Evolutionary conservation across 2,888 invertebrate genomes (phyloP).

Genomic region (Liposcelis brunnea): DNA sequence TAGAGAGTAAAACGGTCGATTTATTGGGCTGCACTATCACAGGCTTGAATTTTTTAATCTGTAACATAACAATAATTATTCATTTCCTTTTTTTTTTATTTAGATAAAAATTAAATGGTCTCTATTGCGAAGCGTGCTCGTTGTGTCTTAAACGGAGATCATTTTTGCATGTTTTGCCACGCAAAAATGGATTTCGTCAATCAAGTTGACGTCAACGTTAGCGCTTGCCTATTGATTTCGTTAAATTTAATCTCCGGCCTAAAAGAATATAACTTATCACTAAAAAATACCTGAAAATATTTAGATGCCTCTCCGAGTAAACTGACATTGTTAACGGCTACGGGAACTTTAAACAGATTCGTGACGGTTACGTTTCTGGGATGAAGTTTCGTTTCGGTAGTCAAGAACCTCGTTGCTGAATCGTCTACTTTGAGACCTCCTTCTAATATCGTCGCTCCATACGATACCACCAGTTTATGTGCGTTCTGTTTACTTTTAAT

Average conservation of each 20-base stretch:
- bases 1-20: conserved; percentile 36
- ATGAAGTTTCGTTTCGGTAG: conserved; percentile 12
- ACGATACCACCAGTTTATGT: conserved; percentile 40
- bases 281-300: conserved; percentile 36
- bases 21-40: conserved; percentile 39
- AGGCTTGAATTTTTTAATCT: conserved; percentile 43
- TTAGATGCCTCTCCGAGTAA: conserved; percentile 39
- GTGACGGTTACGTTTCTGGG: conserved; percentile 28
- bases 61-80: conserved; percentile 19
- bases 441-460: conserved; percentile 38
- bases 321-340: conserved; percentile 54
- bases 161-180: too few relatives aligned
- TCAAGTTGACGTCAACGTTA: neutral
- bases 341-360: conserved; percentile 54
- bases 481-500: conserved; percentile 32
- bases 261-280: conserved; percentile 9
- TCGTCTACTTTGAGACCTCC: conserved; percentile 39
- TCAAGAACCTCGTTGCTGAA: conserved; percentile 26
- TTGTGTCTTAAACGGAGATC: too few relatives aligned
- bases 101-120: too few relatives aligned
- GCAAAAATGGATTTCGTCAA: conserved; percentile 2
- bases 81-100: too few relatives aligned
- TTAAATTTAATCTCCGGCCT: too few relatives aligned
- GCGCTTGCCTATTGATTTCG: neutral
- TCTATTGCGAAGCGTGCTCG: too few relatives aligned